A percentile compares a stretch with the other conserved stretches of the same genome.
phyloP scores from a whole-genome alignment of 2,888 invertebrate genomes.

The Hyalella azteca region DNA sequence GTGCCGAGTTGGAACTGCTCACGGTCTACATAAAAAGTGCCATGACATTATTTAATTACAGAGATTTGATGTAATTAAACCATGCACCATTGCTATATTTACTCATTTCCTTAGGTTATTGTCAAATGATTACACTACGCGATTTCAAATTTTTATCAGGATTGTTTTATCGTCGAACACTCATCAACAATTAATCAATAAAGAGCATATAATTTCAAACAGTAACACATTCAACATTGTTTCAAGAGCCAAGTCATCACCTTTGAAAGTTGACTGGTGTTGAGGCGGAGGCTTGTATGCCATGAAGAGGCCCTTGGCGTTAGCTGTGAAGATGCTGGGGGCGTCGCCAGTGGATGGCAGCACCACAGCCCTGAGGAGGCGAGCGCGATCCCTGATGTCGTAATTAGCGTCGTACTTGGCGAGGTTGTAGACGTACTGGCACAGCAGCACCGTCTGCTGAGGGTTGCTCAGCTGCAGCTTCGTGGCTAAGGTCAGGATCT shows the following conservation, averaged over 20 bases:
- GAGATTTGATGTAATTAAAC: not conserved
- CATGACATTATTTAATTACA: not conserved
- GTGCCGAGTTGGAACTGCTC: conserved; percentile 88
- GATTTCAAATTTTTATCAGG: no score
- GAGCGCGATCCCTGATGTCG: conserved; percentile 78
- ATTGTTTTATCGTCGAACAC: no score
- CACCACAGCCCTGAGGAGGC: conserved; percentile 83
- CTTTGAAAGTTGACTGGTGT: conserved; percentile 82
- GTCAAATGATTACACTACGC: no score
- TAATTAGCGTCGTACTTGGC: conserved; percentile 59
- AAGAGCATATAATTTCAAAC: no score
- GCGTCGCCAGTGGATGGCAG: conserved; percentile 68
- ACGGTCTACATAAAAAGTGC: not conserved
- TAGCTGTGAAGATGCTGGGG: conserved; percentile 69
- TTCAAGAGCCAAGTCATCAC: conserved; percentile 64
- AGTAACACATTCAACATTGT: no score
- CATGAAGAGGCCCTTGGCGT: conserved; percentile 84
- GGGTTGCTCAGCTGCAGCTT: conserved; percentile 90
- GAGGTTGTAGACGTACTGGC: conserved; percentile 85
- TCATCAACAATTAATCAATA: no score
- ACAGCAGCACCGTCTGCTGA: conserved; percentile 81
- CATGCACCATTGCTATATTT: not conserved
- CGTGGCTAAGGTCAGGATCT: conserved; percentile 91
- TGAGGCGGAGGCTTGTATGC: conserved; percentile 93
- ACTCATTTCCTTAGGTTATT: not conserved